A percentile compares a stretch with the other conserved stretches of the same genome.
These are phyloP conservation scores for Odobenus rosmarus DNA, from an alignment of 2,113 vertebrate species.

Conservation along the genomic window DNA sequence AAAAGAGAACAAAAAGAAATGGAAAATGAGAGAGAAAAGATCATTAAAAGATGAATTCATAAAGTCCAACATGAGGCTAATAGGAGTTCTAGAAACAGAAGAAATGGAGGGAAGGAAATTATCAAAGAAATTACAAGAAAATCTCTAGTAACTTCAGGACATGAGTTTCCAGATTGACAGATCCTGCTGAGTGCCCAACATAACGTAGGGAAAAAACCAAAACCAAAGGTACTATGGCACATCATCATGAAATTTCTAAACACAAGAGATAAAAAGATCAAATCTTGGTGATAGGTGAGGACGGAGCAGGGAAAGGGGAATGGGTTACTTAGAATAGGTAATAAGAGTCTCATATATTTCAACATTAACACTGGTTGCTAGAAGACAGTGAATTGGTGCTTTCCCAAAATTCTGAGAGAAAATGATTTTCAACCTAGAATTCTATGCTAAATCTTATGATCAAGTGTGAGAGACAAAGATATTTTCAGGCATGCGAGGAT, in stretches of 20 bases:
- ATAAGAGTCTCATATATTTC: neutral
- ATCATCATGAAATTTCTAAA: neutral
- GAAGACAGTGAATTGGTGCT: neutral
- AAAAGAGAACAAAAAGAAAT: conserved; percentile 32
- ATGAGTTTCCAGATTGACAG: neutral
- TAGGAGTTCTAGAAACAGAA: neutral
- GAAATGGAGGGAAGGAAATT: neutral
- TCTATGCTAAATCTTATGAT: neutral
- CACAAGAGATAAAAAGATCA: neutral
- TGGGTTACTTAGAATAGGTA: neutral
- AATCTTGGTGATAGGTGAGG: neutral
- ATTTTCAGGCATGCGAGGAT: neutral
- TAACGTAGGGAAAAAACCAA: neutral
- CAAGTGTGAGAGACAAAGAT: neutral
- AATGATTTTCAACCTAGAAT: conserved; percentile 15
- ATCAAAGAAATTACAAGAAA: neutral
- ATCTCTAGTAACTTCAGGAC: neutral
- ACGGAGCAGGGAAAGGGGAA: neutral
- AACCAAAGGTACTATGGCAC: neutral
- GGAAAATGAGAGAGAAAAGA: conserved; percentile 9
- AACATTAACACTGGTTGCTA: neutral
- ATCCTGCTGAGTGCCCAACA: neutral
- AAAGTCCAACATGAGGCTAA: neutral
- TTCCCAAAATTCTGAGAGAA: conserved; percentile 42
- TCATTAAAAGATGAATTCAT: neutral